These are phyloP conservation scores for Rhinophrynus dorsalis DNA, from an alignment of 2,797 vertebrate species.

Conservation along the genomic window DNA sequence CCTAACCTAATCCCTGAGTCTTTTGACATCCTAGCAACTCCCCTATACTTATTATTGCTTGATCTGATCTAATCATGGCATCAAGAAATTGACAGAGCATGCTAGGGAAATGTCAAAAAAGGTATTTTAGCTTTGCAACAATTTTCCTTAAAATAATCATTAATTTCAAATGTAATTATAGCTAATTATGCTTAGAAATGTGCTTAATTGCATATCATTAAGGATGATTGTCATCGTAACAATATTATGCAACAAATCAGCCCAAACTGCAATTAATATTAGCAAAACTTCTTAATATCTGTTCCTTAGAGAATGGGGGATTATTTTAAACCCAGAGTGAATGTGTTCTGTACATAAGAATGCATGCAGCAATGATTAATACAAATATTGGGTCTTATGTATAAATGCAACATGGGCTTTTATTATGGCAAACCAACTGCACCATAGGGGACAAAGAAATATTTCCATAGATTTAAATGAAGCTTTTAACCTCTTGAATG, in stretches of 20 bases:
- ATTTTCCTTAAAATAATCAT: slow-evolving; percentile 50
- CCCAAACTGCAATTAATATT: slow-evolving; percentile 53
- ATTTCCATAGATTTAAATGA: no score
- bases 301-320: slow-evolving; percentile 15
- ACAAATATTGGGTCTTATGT: no score
- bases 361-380: no score
- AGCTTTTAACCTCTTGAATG: no score
- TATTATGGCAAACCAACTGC: no score
- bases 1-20: slow-evolving; percentile 1
- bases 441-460: no score
- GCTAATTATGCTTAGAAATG: slow-evolving; percentile 52
- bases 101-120: slow-evolving; percentile 43
- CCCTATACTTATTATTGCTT: no score
- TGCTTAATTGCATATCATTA: slow-evolving; percentile 53
- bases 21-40: no score
- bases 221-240: slow-evolving; percentile 51
- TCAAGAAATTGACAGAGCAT: no score
- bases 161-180: slow-evolving; percentile 51
- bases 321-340: slow-evolving; percentile 25
- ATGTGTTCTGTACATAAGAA: no score
- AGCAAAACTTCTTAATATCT: slow-evolving; percentile 38
- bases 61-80: no score
- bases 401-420: no score
- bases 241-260: slow-evolving; percentile 53
- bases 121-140: slow-evolving; percentile 41